A percentile compares a stretch with the other conserved stretches of the same genome.
Conservation (phyloP, 2,888 invertebrate genomes). For the Drosophila anomelani region DNA sequence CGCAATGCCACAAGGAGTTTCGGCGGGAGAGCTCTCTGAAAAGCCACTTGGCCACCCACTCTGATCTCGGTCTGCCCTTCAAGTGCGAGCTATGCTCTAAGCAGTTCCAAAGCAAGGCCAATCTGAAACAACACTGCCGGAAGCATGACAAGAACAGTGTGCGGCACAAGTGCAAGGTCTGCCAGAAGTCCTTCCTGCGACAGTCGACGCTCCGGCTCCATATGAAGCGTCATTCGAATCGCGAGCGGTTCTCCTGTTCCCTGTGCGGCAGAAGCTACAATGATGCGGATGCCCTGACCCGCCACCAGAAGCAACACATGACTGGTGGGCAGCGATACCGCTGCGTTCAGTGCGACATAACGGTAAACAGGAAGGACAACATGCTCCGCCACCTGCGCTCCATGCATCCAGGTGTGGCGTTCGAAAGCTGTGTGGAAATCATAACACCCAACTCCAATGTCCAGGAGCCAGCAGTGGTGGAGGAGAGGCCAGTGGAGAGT, state of each 20-base stretch:
- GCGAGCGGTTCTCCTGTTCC: conserved; percentile 87
- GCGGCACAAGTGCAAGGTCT: conserved; percentile 86
- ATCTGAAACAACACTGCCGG: conserved; percentile 88
- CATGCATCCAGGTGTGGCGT: conserved; percentile 87
- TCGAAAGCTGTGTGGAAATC: conserved; percentile 63
- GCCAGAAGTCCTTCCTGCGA: conserved; percentile 87
- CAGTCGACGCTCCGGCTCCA: conserved; percentile 87
- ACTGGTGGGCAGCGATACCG: conserved; percentile 85
- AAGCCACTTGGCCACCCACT: conserved; percentile 88
- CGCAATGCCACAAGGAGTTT: conserved; percentile 87
- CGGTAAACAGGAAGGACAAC: conserved; percentile 91
- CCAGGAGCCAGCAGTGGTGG: not conserved
- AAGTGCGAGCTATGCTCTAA: conserved; percentile 86
- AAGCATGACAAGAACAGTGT: conserved; percentile 78
- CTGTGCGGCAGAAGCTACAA: conserved; percentile 89
- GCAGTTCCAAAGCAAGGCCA: conserved; percentile 88
- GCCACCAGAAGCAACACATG: conserved; percentile 86
- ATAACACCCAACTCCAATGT: conserved; percentile 19
- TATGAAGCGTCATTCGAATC: conserved; percentile 85
- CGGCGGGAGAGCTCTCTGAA: conserved; percentile 87
- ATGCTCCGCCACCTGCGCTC: conserved; percentile 91
- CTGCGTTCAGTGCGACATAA: conserved; percentile 89
- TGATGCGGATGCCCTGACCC: conserved; percentile 88
- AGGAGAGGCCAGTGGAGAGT: conserved; percentile 45
- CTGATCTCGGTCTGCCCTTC: conserved; percentile 88